Percentiles rank a stretch among this genome's conserved stretches.
Conservation (phyloP, 2,113 vertebrate genomes). For the Xyrauchen texanus region DNA sequence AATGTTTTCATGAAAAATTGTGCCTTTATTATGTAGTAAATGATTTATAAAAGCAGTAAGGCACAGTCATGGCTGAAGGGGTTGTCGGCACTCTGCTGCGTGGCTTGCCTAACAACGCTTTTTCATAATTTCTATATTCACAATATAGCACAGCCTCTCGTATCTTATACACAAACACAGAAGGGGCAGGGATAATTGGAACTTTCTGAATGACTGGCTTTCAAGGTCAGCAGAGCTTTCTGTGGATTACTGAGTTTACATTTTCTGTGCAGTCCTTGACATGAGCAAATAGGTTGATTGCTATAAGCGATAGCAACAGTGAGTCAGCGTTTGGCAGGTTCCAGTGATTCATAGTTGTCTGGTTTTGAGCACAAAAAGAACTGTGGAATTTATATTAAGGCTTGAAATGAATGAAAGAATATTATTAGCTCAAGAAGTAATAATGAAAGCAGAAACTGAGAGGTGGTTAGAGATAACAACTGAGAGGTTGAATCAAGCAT, state of each 20-base stretch:
- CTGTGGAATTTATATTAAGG: neutral
- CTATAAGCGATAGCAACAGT: conserved; percentile 21
- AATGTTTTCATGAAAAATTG: too few species aligned
- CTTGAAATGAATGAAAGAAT: neutral
- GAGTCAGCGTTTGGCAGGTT: conserved; percentile 16
- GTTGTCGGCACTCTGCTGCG: too few species aligned
- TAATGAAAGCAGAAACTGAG: neutral
- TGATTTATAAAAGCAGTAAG: too few species aligned
- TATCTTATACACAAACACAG: too few species aligned
- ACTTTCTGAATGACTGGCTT: neutral
- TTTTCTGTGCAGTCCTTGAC: too few species aligned
- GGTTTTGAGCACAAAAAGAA: neutral
- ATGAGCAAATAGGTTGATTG: neutral
- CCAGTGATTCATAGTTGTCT: conserved; percentile 5
- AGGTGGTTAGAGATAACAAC: too few species aligned
- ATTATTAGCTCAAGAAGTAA: conserved; percentile 4
- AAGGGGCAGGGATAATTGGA: neutral
- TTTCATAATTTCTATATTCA: too few species aligned
- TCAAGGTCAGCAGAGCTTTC: neutral
- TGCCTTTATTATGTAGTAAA: too few species aligned
- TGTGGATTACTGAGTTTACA: neutral
- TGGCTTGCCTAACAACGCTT: too few species aligned
- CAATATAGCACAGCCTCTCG: too few species aligned
- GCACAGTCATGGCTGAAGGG: too few species aligned
- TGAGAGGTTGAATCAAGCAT: too few species aligned